Base-by-base conservation (phyloP, 2,888 invertebrate species). In the Parnassius mnemosyne region DNA sequence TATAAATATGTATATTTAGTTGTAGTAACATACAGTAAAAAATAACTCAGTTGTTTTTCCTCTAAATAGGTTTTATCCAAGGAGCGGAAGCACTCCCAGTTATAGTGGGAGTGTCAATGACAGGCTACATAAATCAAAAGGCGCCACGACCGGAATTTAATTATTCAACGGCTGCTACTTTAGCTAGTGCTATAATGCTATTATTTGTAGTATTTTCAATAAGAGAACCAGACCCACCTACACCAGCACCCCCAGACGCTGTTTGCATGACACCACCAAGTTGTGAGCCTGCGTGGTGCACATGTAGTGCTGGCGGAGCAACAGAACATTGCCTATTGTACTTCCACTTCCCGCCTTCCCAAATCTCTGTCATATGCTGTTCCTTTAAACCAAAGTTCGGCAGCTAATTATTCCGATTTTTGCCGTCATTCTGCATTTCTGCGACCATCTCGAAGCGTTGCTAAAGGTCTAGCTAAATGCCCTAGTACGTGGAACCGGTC, bases 31-130 rank as follows among this genome's bases (percentile, higher is more conserved):
- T 7, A 7, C n/a, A 52, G 11, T 46, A 55, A 50, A 16, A 12
- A 52, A 47, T 52, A 13, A 13, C 49, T 13, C 0, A 49, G 9
- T 13, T 34, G 34, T 58, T 55, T 44, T 41, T 61, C 66, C 66
- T 55, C 55, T 57, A 61, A 61, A 62, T 77, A 94, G 93, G 97
- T 71, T 96, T 96, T 80, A 95, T 97, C 58, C 96, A 96, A 83
- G 96, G 96, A 68, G 96, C 96, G 44, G 96, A 97, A 87, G 96
- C 96, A 42, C 91, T 97, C 70, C 97, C 97, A 7, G 95, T 96
- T 65, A 94, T 97, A 71, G 93, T 97, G 62, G 97, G 97, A 66
- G 95, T 97, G 65, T 97, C 97, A 42, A 93, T 97, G 72, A 96
- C 96, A 42, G 96, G 96, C 64, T 97, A 96, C 84, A 96, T 97